A percentile compares a stretch with the other conserved stretches of the same genome.
Evolutionary conservation across 2,797 vertebrate species (phyloP).

Genomic region (Anas bernieri): DNA sequence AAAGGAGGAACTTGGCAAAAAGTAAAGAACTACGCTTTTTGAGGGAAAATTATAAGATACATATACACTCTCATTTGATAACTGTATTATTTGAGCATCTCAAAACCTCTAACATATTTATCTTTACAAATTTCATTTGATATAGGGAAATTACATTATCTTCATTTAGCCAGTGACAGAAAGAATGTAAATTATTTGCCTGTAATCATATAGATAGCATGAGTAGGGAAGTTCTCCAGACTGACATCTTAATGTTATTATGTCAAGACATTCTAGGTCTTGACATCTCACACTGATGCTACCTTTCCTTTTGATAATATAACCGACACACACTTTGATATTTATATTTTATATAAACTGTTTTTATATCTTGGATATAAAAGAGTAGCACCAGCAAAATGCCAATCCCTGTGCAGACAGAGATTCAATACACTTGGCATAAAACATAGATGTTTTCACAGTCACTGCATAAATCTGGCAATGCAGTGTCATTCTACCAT

Average conservation of each 20-base stretch:
- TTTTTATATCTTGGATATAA: background rate
- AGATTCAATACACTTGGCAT: background rate
- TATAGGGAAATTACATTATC: background rate
- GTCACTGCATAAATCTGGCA: background rate
- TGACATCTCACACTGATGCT: background rate
- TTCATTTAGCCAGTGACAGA: background rate
- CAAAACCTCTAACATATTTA: background rate
- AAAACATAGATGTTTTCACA: background rate
- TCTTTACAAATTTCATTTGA: background rate
- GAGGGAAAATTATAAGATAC: background rate
- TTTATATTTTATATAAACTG: background rate
- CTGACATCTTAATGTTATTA: background rate
- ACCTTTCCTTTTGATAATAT: background rate
- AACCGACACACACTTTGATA: background rate
- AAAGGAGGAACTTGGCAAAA: background rate
- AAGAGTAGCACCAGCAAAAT: background rate
- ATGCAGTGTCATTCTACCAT: background rate
- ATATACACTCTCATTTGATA: background rate
- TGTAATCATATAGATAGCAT: fast-evolving
- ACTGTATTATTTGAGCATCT: background rate
- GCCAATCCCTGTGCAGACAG: fast-evolving
- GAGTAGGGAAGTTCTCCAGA: background rate
- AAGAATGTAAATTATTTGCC: background rate
- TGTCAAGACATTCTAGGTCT: background rate
- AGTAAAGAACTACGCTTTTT: background rate